Base-by-base conservation (phyloP, 2,888 invertebrate species). In the Synanthedon myopaeformis region DNA sequence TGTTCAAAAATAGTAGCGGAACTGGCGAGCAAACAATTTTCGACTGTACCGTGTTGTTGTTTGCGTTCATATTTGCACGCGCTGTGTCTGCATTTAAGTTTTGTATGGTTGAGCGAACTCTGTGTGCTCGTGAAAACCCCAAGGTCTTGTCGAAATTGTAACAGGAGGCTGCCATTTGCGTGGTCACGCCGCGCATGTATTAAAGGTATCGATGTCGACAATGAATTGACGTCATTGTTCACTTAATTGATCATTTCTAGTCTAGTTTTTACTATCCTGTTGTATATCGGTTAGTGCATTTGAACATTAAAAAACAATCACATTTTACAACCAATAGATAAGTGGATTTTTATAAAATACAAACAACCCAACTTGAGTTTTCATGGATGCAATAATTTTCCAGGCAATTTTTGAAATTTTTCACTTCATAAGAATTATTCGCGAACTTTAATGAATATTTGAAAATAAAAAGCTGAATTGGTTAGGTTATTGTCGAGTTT, bases 121-220 rank as follows among this genome's bases (percentile, higher is more conserved):
- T 52, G 14, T 12, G 49, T 42, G 58, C 51, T 53, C 69, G 79
- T 74, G 68, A 78, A 85, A 82, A 78, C 79, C 76, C 82, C 85
- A 87, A 86, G 86, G 86, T 72, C 76, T 71, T 56, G 58, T 65
- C 64, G 58, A 76, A 82, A 76, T 65, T 72, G 72, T 78, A 79
- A 67, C 74, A 78, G 65, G 65, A 67, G 66, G 62, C 65, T 68
- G 64, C 60, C 61, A 61, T 66, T 66, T 60, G 67, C 60, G 59
- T 61, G 66, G 72, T 76, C 78, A 79, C 76, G 71, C 61, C 61
- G 56, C 55, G 56, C 56, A 56, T 55, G 41, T 60, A 61, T 56
- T 56, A 35, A 35, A 35, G 35, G 19, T 59, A 60, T 59, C 54
- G 52, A 53, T 55, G 53, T 57, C 55, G 57, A 63, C 70, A 70